Percentiles rank a stretch among this genome's conserved stretches.
Evolutionary conservation across 2,113 vertebrate species (phyloP).

Genomic region (Addax nasomaculatus): DNA sequence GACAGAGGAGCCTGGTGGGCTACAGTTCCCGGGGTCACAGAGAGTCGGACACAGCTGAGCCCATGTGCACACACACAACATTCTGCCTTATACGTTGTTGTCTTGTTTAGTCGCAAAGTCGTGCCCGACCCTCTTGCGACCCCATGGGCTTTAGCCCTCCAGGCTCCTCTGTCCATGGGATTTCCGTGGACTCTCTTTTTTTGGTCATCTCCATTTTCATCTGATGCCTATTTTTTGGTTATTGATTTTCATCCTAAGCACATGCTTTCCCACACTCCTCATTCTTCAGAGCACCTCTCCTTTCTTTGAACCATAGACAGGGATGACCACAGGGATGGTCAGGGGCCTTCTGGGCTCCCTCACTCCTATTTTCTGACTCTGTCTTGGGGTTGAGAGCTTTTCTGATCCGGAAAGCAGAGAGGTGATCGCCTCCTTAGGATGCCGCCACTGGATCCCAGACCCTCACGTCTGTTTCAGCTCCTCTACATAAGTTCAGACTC

Average conservation of each 20-base stretch:
- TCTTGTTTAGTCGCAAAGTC: not conserved
- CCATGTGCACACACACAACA: accelerated
- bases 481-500: not conserved
- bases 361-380: not conserved
- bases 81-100: not conserved
- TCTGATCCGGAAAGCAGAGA: not conserved
- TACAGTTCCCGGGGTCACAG: accelerated
- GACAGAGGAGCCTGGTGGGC: not conserved
- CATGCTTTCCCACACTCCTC: not conserved
- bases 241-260: not conserved
- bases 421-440: not conserved
- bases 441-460: not conserved
- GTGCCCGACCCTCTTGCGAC: accelerated
- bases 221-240: not conserved
- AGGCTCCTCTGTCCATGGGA: not conserved
- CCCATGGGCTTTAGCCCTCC: not conserved
- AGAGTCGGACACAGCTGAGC: accelerated
- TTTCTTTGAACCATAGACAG: not conserved
- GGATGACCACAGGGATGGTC: not conserved
- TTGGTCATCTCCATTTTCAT: not conserved
- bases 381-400: not conserved
- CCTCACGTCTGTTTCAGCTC: not conserved
- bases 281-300: not conserved
- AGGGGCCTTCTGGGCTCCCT: not conserved
- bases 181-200: not conserved